These are phyloP conservation scores for Protonemura montana DNA, from an alignment of 2,888 invertebrate species.

Conservation along the genomic window DNA sequence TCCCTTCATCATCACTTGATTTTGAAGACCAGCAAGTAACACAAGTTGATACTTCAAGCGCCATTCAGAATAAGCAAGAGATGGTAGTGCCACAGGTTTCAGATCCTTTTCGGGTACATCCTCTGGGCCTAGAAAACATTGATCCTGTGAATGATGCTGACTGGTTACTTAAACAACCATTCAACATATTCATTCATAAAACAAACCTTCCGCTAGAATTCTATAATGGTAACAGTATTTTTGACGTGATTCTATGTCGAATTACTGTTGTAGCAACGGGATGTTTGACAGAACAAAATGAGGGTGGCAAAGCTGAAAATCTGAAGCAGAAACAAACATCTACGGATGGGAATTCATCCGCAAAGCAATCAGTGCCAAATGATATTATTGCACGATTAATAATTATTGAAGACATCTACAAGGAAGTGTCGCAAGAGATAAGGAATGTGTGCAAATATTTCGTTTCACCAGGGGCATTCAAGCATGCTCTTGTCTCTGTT, in stretches of 20 bases:
- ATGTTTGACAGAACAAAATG: not conserved
- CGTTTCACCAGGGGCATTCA: not conserved
- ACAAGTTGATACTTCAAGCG: not conserved
- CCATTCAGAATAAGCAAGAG: not conserved
- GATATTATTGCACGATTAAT: conserved; percentile 47
- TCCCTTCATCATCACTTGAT: not conserved
- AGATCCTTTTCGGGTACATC: conserved; percentile 50
- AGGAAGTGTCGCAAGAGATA: conserved; percentile 46
- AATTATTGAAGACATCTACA: conserved; percentile 55
- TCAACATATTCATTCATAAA: conserved; percentile 58
- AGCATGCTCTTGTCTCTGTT: not conserved
- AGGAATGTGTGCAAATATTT: conserved; percentile 15
- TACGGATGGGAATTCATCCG: not conserved
- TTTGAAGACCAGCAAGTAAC: not conserved
- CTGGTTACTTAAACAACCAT: conserved; percentile 54
- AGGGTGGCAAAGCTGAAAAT: not conserved
- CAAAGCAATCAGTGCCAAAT: not conserved
- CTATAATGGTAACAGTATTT: not conserved
- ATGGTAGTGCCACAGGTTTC: not conserved
- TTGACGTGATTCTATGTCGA: not conserved
- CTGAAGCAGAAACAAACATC: not conserved
- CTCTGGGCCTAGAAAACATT: conserved; percentile 39
- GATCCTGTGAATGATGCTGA: conserved; percentile 31
- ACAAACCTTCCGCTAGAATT: conserved; percentile 52
- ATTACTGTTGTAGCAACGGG: not conserved